Evolutionary conservation across 2,888 invertebrate species (phyloP), one percentile per base, ranked within the genome.

Genomic region (Synergus gifuensis): DNA sequence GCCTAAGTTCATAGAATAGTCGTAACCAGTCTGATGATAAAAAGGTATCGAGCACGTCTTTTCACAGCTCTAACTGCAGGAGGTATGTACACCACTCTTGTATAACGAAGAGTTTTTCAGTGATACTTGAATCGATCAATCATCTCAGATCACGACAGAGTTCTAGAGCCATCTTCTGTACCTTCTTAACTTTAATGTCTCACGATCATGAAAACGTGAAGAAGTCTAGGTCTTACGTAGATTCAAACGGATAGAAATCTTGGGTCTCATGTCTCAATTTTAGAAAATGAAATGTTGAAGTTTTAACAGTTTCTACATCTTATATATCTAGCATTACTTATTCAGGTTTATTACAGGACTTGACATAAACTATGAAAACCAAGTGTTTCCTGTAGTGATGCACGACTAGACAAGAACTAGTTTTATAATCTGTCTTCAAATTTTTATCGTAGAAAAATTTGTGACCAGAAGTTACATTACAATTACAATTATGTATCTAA

Each of bases 141-240:
- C 73, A 73, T 73, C 49, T 18, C 22, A 28, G 77, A 77, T 40
- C 54, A 77, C 78, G 46, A 64, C 79, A 28, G 63, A 67, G 40
- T 28, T 73, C 77, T 46, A 36, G 49, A 63, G 22, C 46, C 69
- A 67, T 76, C 64, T 76, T 80, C 76, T 78, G 63, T 66, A n/a
- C 46, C 62, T 66, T 64, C 18, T 18, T 73, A 73, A n/a, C 49
- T 73, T 84, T 86, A 87, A 87, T 85, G 85, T 83, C 85, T 83
- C 81, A 80, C 80, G 79, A 83, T 83, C 87, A 84, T 81, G 82
- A 83, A 80, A 85, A 76, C 77, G 78, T 78, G 79, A 79, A 81
- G 79, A 81, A 79, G 82, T 87, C 86, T 78, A 80, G 78, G 9
- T 44, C 67, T 44, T 66, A 16, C 16, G 18, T 40, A 40, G 40